phyloP scores from a whole-genome alignment of 1,140 invertebrate genomes.

The Gerris buenoi region DNA sequence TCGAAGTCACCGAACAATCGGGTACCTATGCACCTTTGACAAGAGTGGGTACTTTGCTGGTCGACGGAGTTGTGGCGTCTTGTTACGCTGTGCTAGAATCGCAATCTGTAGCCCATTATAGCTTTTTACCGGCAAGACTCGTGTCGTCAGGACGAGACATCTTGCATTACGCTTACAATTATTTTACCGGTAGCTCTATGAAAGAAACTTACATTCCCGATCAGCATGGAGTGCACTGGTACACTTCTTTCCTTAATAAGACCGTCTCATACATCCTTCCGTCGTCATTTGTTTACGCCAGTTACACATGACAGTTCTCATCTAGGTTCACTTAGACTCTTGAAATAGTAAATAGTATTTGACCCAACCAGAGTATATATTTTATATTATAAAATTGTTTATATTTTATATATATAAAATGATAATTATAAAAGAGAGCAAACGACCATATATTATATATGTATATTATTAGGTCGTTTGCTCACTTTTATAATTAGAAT shows the following conservation, averaged over 20 bases:
- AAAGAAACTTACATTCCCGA: background rate
- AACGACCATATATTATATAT: too few species aligned
- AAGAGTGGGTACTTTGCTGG: constrained; percentile 65
- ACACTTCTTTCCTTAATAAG: constrained; percentile 4
- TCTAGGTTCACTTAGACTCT: too few species aligned
- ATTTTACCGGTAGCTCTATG: background rate
- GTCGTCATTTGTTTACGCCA: background rate
- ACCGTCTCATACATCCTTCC: background rate
- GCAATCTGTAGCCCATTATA: constrained; percentile 67
- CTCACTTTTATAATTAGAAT: too few species aligned
- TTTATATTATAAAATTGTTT: too few species aligned
- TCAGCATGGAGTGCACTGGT: constrained; percentile 5
- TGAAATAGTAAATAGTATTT: too few species aligned
- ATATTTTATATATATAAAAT: too few species aligned
- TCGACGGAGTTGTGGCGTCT: constrained; percentile 78
- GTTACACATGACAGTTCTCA: too few species aligned
- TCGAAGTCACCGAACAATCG: constrained; percentile 37
- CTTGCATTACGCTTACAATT: background rate
- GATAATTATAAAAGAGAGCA: too few species aligned
- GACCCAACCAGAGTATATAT: too few species aligned
- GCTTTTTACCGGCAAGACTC: constrained; percentile 61
- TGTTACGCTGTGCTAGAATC: constrained; percentile 85
- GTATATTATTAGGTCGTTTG: too few species aligned
- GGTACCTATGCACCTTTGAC: constrained; percentile 89
- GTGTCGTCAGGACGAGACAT: constrained; percentile 21